Conservation (phyloP, 2,797 vertebrate genomes). For the Acestrorhynchus altus region DNA sequence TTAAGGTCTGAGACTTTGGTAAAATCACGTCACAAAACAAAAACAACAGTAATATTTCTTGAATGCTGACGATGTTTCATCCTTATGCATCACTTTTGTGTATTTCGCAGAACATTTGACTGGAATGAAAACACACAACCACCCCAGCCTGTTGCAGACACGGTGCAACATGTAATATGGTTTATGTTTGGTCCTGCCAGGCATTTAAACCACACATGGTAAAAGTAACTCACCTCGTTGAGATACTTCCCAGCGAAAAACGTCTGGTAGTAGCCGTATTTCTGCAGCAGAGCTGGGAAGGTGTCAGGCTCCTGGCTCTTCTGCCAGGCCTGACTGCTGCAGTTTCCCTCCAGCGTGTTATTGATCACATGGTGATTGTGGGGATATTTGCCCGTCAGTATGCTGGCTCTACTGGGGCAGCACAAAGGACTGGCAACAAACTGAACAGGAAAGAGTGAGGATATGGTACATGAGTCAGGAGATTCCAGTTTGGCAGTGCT, state of each 20-base stretch:
- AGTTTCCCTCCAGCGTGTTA: slow-evolving; percentile 97
- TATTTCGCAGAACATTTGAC: too few species aligned
- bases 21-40: too few species aligned
- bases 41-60: too few species aligned
- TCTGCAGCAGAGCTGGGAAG: slow-evolving; percentile 87
- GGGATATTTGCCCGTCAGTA: slow-evolving; percentile 95
- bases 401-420: slow-evolving; percentile 95
- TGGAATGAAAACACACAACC: too few species aligned
- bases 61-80: too few species aligned
- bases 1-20: too few species aligned
- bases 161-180: too few species aligned
- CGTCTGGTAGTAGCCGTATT: slow-evolving; percentile 87
- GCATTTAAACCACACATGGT: neutral
- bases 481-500: neutral
- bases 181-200: neutral
- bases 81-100: too few species aligned
- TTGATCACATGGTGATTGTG: slow-evolving; percentile 97
- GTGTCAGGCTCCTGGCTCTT: slow-evolving; percentile 90
- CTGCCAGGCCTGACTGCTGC: slow-evolving; percentile 94
- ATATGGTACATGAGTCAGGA: neutral
- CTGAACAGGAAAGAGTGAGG: slow-evolving; percentile 64
- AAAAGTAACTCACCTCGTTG: slow-evolving; percentile 95
- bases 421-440: slow-evolving; percentile 95
- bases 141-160: too few species aligned
- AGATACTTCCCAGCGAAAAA: slow-evolving; percentile 98